Conservation (phyloP, 2,113 vertebrate species). For the Camelus dromedarius region DNA sequence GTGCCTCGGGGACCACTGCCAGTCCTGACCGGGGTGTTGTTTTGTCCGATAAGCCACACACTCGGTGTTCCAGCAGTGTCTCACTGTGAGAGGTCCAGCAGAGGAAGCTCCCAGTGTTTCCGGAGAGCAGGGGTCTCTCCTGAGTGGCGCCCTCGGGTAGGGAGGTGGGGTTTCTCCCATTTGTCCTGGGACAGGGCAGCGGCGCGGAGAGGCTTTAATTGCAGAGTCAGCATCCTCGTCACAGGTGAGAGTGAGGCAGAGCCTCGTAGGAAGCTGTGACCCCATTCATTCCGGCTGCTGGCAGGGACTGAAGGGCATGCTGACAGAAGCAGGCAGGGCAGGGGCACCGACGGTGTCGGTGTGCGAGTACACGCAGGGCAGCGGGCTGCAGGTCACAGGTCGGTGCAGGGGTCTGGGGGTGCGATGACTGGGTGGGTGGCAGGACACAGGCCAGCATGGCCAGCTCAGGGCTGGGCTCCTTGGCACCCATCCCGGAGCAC, state of each 20-base stretch:
- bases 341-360: accelerated
- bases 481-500: accelerated
- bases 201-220: not conserved
- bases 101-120: not conserved
- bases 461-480: not conserved
- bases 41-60: not conserved
- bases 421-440: accelerated
- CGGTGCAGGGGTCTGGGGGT: no score
- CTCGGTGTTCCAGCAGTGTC: no score
- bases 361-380: accelerated
- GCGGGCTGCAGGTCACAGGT: accelerated
- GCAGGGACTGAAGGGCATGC: not conserved
- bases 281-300: no score
- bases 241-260: accelerated
- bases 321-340: not conserved
- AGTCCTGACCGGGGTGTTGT: not conserved
- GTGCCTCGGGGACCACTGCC: not conserved
- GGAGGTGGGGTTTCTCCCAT: no score
- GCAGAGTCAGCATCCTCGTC: accelerated
- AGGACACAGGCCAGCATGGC: accelerated
- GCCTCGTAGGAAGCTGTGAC: not conserved
- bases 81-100: accelerated
- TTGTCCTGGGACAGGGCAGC: no score
- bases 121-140: not conserved
- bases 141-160: no score